Percentiles rank a stretch among this genome's conserved stretches.
These are phyloP conservation scores for Drosophila anceps DNA, from an alignment of 2,888 invertebrate genomes.

Conservation along the genomic window DNA sequence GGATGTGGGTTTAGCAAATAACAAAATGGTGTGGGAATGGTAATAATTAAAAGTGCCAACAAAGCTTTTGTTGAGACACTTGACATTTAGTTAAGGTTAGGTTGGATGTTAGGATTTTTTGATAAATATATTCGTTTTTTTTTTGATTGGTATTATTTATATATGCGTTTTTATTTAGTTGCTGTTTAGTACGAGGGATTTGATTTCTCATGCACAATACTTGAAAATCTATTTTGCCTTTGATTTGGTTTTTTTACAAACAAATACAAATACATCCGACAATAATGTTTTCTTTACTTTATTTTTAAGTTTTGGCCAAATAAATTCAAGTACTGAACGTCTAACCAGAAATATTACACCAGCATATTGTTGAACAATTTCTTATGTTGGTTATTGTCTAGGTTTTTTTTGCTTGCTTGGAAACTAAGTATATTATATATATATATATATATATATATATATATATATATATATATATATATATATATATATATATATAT, in stretches of 20 bases:
- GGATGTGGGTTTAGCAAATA: conserved; percentile 42
- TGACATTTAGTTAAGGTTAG: conserved; percentile 12
- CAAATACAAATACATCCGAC: conserved; percentile 52
- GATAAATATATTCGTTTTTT: conserved; percentile 23
- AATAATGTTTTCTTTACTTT: conserved; percentile 18
- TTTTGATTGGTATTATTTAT: conserved; percentile 59
- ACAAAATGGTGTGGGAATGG: conserved; percentile 41
- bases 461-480: too few species aligned
- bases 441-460: conserved; percentile 25
- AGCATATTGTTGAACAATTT: conserved; percentile 84
- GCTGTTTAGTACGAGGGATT: conserved; percentile 85
- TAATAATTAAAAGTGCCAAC: conserved; percentile 34
- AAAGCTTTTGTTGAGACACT: conserved; percentile 42
- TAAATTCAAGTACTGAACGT: conserved; percentile 84
- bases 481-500: conserved; percentile 19
- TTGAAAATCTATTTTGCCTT: conserved; percentile 82
- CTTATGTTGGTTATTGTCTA: conserved; percentile 69
- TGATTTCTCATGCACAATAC: conserved; percentile 85
- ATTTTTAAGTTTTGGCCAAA: conserved; percentile 71
- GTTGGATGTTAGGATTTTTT: conserved; percentile 31
- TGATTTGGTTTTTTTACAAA: conserved; percentile 40
- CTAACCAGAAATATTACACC: conserved; percentile 85
- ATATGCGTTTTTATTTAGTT: conserved; percentile 70
- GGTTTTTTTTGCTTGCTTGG: conserved; percentile 25
- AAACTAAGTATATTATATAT: conserved; percentile 27